A percentile compares a stretch with the other conserved stretches of the same genome.
These are phyloP conservation scores for Drosophila nigromelanica DNA, from an alignment of 1,140 invertebrate genomes.

Conservation along the genomic window DNA sequence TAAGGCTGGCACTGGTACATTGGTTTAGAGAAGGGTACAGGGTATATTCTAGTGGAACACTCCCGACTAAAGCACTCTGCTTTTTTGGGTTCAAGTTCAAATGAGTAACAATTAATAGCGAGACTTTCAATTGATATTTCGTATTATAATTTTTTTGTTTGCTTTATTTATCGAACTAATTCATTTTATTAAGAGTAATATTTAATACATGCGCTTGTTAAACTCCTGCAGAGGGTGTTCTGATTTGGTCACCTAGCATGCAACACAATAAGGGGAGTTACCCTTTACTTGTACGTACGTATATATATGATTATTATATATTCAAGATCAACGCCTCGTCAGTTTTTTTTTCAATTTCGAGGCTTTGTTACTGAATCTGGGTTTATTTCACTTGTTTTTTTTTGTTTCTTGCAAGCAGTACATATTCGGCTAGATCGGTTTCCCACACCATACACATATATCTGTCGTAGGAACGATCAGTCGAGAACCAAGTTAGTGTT, in stretches of 20 bases:
- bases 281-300: neutral
- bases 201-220: slow-evolving; percentile 19
- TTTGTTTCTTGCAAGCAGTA: neutral
- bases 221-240: neutral
- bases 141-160: slow-evolving; percentile 38
- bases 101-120: neutral
- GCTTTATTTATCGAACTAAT: slow-evolving; percentile 61
- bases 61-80: neutral
- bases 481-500: slow-evolving; percentile 3
- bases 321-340: neutral
- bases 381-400: neutral
- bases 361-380: neutral
- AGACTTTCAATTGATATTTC: neutral
- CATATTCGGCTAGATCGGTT: slow-evolving; percentile 5
- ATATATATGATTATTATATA: neutral
- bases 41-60: neutral
- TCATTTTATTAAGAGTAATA: slow-evolving; percentile 64
- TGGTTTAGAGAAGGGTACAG: neutral
- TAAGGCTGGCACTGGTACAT: too few relatives aligned
- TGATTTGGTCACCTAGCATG: slow-evolving; percentile 9
- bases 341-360: neutral
- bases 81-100: too few relatives aligned
- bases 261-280: neutral
- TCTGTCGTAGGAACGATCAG: slow-evolving; percentile 13
- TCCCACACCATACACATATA: neutral